Percentiles rank a stretch among this genome's conserved stretches.
Conservation (phyloP, 2,113 vertebrate species). For the Microtus montanus region DNA sequence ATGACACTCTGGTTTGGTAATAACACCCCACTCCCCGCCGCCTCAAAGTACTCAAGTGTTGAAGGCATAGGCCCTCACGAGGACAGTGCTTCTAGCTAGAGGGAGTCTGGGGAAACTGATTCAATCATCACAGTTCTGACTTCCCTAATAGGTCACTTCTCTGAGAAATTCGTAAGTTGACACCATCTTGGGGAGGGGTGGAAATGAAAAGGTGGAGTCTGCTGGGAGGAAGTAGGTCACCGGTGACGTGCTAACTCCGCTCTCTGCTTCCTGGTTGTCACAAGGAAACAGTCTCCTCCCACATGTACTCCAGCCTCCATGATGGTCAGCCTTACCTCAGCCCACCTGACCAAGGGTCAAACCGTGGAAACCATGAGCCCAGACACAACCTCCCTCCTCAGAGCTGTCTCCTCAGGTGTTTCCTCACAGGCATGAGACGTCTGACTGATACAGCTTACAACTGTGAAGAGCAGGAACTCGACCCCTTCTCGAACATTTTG, state of each 20-base stretch:
- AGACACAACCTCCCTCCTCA: neutral
- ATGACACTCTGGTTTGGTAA: neutral
- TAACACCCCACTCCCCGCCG: no score
- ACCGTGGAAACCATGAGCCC: neutral
- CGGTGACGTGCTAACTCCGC: no score
- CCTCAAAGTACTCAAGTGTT: neutral
- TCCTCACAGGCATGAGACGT: accelerated
- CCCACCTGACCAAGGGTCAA: neutral
- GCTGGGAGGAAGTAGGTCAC: neutral
- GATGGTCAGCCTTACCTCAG: neutral
- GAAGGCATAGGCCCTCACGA: neutral
- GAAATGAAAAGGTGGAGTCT: neutral
- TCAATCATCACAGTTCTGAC: neutral
- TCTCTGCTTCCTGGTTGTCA: neutral
- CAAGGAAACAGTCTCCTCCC: neutral
- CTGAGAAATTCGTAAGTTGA: neutral
- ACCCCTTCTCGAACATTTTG: neutral
- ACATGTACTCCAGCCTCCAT: neutral
- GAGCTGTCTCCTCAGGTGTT: neutral
- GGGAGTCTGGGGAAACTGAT: neutral
- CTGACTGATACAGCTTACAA: neutral
- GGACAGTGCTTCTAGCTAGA: neutral
- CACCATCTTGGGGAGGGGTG: neutral
- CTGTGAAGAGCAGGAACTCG: neutral
- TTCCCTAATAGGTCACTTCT: neutral